Evolutionary conservation across 2,113 vertebrate genomes (phyloP), one percentile per base, ranked within the genome.

Genomic region (Rhinopomastus cyanomelas): DNA sequence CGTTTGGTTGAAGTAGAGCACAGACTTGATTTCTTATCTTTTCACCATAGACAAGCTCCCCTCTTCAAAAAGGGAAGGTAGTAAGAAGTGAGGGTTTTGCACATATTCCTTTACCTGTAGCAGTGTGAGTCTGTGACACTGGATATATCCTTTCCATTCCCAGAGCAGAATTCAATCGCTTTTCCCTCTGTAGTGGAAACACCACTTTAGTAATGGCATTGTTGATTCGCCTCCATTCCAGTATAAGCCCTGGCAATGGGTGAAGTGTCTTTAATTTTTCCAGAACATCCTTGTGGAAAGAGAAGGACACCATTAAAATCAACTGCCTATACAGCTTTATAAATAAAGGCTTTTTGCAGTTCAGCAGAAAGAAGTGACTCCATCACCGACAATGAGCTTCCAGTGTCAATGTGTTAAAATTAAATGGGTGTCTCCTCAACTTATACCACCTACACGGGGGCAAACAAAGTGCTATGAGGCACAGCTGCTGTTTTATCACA

Each of bases 141-240:
- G 98, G 97, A 94, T 99, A 97, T 89, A 99, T 98, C 91, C 99
- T 98, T 94, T 99, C 98, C 99, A 99, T 99, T 86, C 96, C 96
- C 87, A 99, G 96, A 8, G 87, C 74, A 49, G 96, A 85, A 92
- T 98, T 98, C 84, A 97, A 95, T 52, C 72, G 81, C 46, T 98
- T 99, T 96, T 98, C 98, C 89, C 98, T 97, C 95, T 99, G 98
- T 68, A 99, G 96, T 13, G 99, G 98, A 95, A 99, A 99, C 67
- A 99, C 97, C 93, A 99, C 98, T 96, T 99, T 99, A 61, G 98
- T 99, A 95, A 99, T 95, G 65, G 99, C 98, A 5, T 99, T 99
- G 36, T 98, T 99, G 95, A 99, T 99, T 94, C 98, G 97, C 93
- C 98, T 98, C 99, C 99, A 99, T 86, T 99, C 99, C 77, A 99